Evolutionary conservation across 2,888 invertebrate species (phyloP), one percentile per base, ranked within the genome.

Genomic region (Formica aserva): DNA sequence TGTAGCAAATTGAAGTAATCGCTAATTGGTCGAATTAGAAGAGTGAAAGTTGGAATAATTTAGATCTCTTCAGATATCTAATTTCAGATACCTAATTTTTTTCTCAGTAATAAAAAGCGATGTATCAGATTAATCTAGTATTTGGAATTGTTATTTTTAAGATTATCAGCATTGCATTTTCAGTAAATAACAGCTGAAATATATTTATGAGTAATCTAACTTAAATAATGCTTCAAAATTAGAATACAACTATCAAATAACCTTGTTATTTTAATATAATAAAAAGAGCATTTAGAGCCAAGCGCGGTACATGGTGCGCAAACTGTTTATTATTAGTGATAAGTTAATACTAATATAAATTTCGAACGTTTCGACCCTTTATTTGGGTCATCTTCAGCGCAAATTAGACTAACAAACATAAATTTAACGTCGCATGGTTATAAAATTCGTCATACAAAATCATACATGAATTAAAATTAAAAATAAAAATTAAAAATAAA

Each of bases 1-100:
- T 41, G 6, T 32, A 60, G 13, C 15, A 57, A 71, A 71, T 57
- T 71, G 8, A 32, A 35, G 32, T 22, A 72, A 72, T 72, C 22
- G 2, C 32, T 72, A 72, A 72, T 71, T 32, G 22, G 18, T 45
- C n/a, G 22, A 71, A 71, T n/a, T 57, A 11, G 29, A 32, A 78
- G 22, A 55, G 32, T 57, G 57, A 71, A 78, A 78, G 57, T 78
- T 18, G 29, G 57, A 57, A 69, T 69, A 77, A 55, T 29, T 41
- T 55, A 38, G n/a, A 69, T 77, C n/a, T 67, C 52, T 55, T 67
- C 29, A 32, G 29, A 69, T 32, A 0, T 76, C 6, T 71, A 13
- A 45, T 71, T 22, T 3, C 22, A 57, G 29, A 69, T 69, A 41
- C 32, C 57, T n/a, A 32, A 57, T 41, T 29, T 69, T 15, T n/a